Base-by-base conservation (phyloP, 2,797 vertebrate species). In the Ataeniobius toweri region DNA sequence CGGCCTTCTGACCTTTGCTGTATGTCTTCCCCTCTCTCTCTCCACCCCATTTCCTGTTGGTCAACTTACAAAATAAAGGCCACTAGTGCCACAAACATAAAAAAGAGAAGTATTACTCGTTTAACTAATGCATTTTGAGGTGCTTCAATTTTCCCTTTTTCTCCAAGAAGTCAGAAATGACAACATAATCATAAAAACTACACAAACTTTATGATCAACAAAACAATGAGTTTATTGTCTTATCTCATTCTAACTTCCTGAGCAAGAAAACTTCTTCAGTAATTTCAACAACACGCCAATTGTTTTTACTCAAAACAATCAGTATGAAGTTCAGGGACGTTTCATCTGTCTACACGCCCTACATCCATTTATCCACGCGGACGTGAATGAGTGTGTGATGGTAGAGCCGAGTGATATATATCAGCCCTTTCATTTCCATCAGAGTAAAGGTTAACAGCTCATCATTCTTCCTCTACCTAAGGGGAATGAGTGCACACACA, bases 401-500 rank as follows among this genome's bases (percentile, higher is more conserved):
- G 76, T 68, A 76, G 76, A 84, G 63, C 74, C 58, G 85, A 85
- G 73, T 88, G 90, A 88, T 89, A 84, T 84, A 88, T 91, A 89
- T 89, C 88, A 83, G 85, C 61, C 80, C 74, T 86, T 90, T 89
- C 85, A 91, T 89, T 89, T 90, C 88, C 83, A 93, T 91, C 88
- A 80, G 81, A 89, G 81, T 83, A 92, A 93, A 93, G 91, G 92
- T 92, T 91, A 93, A 92, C 88, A 89, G 90, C 91, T 84, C 92
- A 90, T 93, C 91, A 87, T 86, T 91, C 91, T 88, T 89, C 80
- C 48, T 59, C 79, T 74, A 74, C 76, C 84, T 78, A 80, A 77
- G 85, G 81, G 82, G 87, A 91, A 83, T n/a, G 61, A 88, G 83
- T 71, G 83, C 48, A 56, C 75, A 51, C 53, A 56, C 74, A 51